phyloP scores from a whole-genome alignment of 2,797 vertebrate genomes.

The Erethizon dorsatum region DNA sequence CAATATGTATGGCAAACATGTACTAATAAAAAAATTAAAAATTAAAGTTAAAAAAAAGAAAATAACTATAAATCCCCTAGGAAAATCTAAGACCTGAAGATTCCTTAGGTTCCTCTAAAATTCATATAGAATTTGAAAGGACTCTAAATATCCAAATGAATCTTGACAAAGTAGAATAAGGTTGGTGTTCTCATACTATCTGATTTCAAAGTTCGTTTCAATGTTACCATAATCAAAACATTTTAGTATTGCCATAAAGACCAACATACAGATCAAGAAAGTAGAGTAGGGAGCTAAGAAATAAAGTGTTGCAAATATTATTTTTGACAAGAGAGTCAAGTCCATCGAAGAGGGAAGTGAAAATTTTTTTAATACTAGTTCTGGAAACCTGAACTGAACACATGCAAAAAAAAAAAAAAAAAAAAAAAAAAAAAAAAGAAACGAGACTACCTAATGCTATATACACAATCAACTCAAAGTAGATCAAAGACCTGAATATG shows the following conservation, averaged over 20 bases:
- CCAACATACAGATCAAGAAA: neutral
- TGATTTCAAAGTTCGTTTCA: neutral
- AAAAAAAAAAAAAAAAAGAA: neutral
- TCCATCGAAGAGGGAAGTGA: neutral
- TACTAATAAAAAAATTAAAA: neutral
- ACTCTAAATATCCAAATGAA: neutral
- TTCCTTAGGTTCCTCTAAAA: neutral
- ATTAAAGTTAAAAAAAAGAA: neutral
- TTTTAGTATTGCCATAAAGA: neutral
- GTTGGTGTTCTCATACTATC: neutral
- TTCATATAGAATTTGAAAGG: neutral
- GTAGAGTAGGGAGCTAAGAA: neutral
- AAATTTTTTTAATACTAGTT: neutral
- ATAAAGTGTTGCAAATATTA: neutral
- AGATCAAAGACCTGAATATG: neutral
- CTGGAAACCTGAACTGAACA: neutral
- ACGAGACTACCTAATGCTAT: neutral
- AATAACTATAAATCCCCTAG: neutral
- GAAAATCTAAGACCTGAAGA: neutral
- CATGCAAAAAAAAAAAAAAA: too few relatives aligned
- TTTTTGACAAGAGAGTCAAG: neutral
- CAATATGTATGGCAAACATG: neutral
- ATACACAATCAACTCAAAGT: neutral
- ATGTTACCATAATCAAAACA: neutral
- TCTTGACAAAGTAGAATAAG: neutral